Percentiles rank a stretch among this genome's conserved stretches.
These are phyloP conservation scores for Labia minor DNA, from an alignment of 2,888 invertebrate species.

Conservation along the genomic window DNA sequence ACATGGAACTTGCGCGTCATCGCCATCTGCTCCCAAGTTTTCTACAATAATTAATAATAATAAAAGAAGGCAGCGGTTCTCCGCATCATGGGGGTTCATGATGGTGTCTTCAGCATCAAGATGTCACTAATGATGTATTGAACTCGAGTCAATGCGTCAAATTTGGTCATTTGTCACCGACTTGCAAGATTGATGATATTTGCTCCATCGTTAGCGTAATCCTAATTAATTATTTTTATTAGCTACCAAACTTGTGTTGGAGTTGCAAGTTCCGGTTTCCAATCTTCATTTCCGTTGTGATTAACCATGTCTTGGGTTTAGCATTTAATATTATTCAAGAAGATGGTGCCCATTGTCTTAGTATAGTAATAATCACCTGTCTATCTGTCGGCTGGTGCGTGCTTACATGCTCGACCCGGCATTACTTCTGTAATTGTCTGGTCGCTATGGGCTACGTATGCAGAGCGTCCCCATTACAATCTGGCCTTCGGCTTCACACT, in stretches of 20 bases:
- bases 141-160: slow-evolving; percentile 7
- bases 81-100: slow-evolving; percentile 2
- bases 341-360: neutral
- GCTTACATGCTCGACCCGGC: neutral
- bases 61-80: slow-evolving; percentile 13
- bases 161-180: neutral
- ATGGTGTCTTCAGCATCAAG: slow-evolving; percentile 13
- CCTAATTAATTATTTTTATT: slow-evolving; percentile 3
- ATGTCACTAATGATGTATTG: slow-evolving; percentile 7
- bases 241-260: neutral
- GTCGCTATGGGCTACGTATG: slow-evolving; percentile 13
- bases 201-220: neutral
- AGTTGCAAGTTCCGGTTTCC: neutral
- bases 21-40: neutral
- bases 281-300: slow-evolving; percentile 1
- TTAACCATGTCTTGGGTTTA: neutral
- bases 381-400: neutral
- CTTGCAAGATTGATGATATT: neutral
- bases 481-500: slow-evolving; percentile 8
- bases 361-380: slow-evolving; percentile 4
- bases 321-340: neutral
- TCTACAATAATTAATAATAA: slow-evolving; percentile 13
- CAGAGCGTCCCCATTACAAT: neutral
- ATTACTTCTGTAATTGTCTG: slow-evolving; percentile 8
- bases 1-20: neutral